These are phyloP conservation scores for Meleagris gallopavo DNA, from an alignment of 2,113 vertebrate species.

Conservation along the genomic window DNA sequence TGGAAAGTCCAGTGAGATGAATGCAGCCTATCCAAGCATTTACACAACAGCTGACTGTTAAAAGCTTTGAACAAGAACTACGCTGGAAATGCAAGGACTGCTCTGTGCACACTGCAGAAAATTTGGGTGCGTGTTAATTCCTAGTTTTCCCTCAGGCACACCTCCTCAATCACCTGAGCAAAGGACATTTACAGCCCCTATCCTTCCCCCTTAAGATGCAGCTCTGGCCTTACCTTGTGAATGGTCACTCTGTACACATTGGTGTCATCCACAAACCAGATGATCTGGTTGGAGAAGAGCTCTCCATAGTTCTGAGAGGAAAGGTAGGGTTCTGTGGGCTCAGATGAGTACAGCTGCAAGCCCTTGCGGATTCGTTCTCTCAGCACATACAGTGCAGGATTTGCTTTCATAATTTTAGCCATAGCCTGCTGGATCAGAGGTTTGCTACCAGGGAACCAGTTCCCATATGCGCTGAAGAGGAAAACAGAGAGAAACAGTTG, in stretches of 20 bases:
- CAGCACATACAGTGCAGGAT: conserved; percentile 95
- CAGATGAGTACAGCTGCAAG: conserved; percentile 96
- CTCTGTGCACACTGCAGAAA: not conserved
- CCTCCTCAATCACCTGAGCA: not conserved
- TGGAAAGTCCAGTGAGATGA: not conserved
- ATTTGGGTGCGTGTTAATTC: accelerated
- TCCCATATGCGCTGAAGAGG: conserved; percentile 91
- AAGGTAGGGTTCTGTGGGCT: conserved; percentile 98
- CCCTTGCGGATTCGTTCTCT: conserved; percentile 98
- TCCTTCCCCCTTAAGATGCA: not conserved
- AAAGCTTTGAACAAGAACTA: not conserved
- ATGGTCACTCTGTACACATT: conserved; percentile 99
- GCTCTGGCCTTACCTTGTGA: conserved; percentile 88
- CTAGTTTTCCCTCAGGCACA: accelerated
- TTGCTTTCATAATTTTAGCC: conserved; percentile 99
- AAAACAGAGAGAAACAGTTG: not conserved
- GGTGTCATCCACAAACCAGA: conserved; percentile 99
- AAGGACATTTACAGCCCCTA: not conserved
- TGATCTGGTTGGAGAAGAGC: conserved; percentile 99
- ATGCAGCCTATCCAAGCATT: not conserved
- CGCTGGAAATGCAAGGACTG: accelerated
- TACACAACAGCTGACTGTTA: accelerated
- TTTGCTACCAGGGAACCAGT: conserved; percentile 98
- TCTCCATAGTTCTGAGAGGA: conserved; percentile 99
- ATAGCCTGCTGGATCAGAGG: conserved; percentile 99